phyloP scores from a whole-genome alignment of 2,797 vertebrate species.

The Artibeus lituratus region DNA sequence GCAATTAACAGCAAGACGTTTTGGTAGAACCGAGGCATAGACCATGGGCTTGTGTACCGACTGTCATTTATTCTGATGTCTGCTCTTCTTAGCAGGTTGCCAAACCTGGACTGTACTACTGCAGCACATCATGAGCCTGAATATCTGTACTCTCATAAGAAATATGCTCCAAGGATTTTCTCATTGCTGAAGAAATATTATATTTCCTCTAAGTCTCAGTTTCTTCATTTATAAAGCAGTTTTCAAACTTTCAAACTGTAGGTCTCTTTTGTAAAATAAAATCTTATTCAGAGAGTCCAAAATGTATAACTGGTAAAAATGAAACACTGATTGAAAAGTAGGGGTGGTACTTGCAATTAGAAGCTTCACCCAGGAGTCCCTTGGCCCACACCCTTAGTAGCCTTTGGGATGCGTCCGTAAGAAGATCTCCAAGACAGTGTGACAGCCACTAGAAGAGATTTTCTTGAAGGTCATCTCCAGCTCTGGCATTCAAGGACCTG shows the following conservation, averaged over 20 bases:
- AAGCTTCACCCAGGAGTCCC: neutral
- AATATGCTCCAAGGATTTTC: neutral
- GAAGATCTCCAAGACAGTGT: neutral
- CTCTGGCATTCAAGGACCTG: neutral
- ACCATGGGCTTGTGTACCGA: neutral
- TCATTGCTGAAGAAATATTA: neutral
- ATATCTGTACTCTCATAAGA: neutral
- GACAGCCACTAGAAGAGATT: neutral
- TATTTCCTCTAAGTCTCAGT: neutral
- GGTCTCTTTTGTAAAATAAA: neutral
- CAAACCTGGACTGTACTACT: neutral
- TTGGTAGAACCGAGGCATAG: neutral
- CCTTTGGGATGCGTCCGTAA: neutral
- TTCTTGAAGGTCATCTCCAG: neutral
- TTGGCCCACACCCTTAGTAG: neutral
- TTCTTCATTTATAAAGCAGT: neutral
- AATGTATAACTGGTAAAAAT: neutral
- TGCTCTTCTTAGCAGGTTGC: neutral
- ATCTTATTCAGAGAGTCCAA: neutral
- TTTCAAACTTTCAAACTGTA: neutral
- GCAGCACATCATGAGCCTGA: neutral
- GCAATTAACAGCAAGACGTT: neutral
- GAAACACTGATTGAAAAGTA: neutral
- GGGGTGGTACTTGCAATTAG: neutral
- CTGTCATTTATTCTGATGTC: neutral